Evolutionary conservation across 2,113 vertebrate genomes (phyloP).

Genomic region (Campylomormyrus tamandua): DNA sequence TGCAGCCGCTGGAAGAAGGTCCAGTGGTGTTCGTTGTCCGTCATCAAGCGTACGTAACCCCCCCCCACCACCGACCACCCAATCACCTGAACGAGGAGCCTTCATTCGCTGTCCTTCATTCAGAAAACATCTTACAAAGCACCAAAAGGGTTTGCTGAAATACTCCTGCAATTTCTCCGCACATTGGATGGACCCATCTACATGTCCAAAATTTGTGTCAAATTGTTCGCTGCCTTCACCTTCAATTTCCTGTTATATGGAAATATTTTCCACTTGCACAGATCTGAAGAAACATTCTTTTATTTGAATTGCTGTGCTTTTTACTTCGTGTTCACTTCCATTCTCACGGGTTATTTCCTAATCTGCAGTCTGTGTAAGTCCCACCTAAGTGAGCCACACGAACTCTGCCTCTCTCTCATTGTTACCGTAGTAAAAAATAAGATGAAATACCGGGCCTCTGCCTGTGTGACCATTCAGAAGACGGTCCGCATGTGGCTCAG

Average conservation of each 20-base stretch:
- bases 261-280: not conserved
- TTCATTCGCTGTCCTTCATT: no score
- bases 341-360: not conserved
- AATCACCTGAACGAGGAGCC: not conserved
- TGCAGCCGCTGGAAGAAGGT: conserved; percentile 95
- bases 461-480: conserved; percentile 97
- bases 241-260: not conserved
- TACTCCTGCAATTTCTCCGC: not conserved
- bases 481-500: conserved; percentile 96
- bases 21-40: conserved; percentile 90
- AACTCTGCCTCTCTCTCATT: not conserved
- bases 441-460: conserved; percentile 84
- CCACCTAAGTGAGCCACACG: not conserved
- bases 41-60: conserved; percentile 83
- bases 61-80: not conserved
- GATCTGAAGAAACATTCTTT: not conserved
- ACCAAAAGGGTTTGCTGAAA: not conserved
- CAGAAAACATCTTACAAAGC: not conserved
- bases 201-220: not conserved
- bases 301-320: not conserved
- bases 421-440: conserved; percentile 82
- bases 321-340: not conserved
- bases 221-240: not conserved
- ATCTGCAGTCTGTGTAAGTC: not conserved
- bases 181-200: no score